Conservation (phyloP, 2,888 invertebrate genomes). For the Synanthedon myopaeformis region DNA sequence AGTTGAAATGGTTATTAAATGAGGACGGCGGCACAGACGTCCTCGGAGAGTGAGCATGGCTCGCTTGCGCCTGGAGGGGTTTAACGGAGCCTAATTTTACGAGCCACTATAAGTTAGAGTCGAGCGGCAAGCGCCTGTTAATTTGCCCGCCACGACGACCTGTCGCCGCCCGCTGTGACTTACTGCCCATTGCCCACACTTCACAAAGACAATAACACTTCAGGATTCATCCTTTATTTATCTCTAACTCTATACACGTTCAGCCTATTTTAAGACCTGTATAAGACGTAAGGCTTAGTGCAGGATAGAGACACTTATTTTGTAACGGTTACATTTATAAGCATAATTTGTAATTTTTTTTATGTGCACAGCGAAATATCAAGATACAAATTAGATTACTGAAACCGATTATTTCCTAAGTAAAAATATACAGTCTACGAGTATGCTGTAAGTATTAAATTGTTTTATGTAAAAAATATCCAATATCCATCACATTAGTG, state of each 20-base stretch:
- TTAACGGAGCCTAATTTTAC: conserved; percentile 64
- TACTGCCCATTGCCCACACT: conserved; percentile 26
- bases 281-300: background rate
- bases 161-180: conserved; percentile 66
- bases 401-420: no score
- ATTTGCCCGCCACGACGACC: conserved; percentile 57
- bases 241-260: conserved; percentile 10
- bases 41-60: conserved; percentile 30
- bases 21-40: conserved; percentile 34
- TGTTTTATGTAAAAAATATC: no score
- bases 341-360: no score
- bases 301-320: background rate
- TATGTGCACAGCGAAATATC: no score
- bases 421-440: no score
- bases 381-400: no score
- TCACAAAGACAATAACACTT: conserved; percentile 27
- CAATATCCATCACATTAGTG: no score
- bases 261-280: background rate
- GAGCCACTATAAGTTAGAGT: conserved; percentile 62
- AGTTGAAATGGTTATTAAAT: conserved; percentile 33
- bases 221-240: conserved; percentile 36
- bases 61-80: conserved; percentile 42
- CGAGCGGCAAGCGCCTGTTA: conserved; percentile 59
- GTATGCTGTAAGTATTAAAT: no score
- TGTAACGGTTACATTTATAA: background rate